Evolutionary conservation across 2,888 invertebrate genomes (phyloP), one percentile per base, ranked within the genome.

Genomic region (Lithophane ornitopus): DNA sequence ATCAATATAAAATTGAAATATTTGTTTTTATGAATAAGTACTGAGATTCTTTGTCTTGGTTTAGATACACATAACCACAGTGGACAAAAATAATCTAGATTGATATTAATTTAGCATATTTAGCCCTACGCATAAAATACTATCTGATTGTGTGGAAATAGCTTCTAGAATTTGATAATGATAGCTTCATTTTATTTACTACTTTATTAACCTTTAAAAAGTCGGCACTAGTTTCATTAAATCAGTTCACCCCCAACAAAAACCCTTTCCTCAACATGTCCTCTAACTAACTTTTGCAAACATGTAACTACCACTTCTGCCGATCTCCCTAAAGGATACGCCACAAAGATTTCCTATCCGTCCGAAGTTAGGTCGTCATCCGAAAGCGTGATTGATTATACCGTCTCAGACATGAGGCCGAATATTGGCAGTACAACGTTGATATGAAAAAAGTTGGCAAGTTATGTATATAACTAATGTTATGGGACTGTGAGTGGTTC

Each of bases 381-480:
- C 52, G 52, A 16, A 39, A 69, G 34, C 52, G 69, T 84, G 86
- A 85, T 86, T 86, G 85, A 85, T 85, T 84, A 81, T 72, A 68
- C 16, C 11, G 61, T 63, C 70, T 75, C 68, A 65, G n/a, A 67
- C 63, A 74, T 70, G 76, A 39, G 39, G 11, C 54, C 9, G 72
- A 78, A 74, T 82, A 78, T 79, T 75, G 68, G 65, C 54, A 81
- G 49, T 61, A 69, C 61, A 71, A 6, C 39, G 22, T 19, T 22
- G 65, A 77, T 85, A 85, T 85, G 74, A 85, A 80, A 85, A 82
- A 85, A 83, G 76, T 85, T 77, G 34, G 52, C n/a, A 49, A 85
- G 9, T 59, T 81, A 63, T 67, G 44, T 65, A 66, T 52, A n/a
- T 49, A 69, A 68, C 56, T 66, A 65, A 72, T 78, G 59, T 46